Base-by-base conservation (phyloP, 2,888 invertebrate species). In the Folsomia candida region DNA sequence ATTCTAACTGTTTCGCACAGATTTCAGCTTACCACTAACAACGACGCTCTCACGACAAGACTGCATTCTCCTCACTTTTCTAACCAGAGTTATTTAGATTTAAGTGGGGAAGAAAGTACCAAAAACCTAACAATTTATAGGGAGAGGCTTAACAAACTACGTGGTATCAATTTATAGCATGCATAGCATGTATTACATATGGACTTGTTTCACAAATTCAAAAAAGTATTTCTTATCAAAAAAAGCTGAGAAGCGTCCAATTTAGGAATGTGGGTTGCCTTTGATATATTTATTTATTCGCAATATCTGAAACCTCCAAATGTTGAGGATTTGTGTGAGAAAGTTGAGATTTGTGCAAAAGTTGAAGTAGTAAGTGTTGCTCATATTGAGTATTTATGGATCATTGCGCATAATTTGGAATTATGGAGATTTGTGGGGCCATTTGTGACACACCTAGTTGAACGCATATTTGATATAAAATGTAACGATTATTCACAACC, bases 401-500 rank as follows among this genome's bases (percentile, higher is more conserved):
- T 54, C 54, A 54, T 54, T 54, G 11, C n/a, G 54, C 54, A 54
- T 54, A 54, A 14, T 54, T 14, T 54, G 54, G 54, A 54, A 54
- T 54, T 54, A 54, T 54, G 54, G 54, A 54, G 54, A 54, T 54
- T 54, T 54, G 54, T 54, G 54, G 54, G 47, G 11, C 54, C 54
- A 54, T 54, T 54, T 54, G 20, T 54, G 20, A 54, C 54, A 54
- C 54, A 6, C 14, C 14, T 14, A 14, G 6, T 54, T 54, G 54
- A 20, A 54, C 11, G 6, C 54, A n/a, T 54, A 54, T 54, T 54
- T 54, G 11, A 54, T 54, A 54, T 54, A 54, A 54, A 54, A 54
- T 54, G 54, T 54, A 54, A 54, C 54, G 54, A 54, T 54, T 54
- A 54, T 54, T 54, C 54, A 54, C 54, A 54, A 54, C 54, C 54